Conservation (phyloP, 2,113 vertebrate genomes). For the Aphyosemion australe region DNA sequence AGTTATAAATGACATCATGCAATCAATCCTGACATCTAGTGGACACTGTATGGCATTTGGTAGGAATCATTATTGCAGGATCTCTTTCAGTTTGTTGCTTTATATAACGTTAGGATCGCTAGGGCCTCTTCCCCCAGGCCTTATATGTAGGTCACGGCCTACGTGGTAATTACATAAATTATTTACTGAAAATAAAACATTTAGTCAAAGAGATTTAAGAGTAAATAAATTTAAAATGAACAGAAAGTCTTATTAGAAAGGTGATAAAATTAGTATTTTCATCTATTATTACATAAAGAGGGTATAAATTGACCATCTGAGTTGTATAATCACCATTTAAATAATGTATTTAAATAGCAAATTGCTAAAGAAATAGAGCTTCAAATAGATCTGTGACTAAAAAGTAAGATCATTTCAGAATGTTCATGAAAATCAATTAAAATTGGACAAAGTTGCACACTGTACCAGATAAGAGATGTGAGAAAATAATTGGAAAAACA, state of each 20-base stretch:
- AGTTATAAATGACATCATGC: constrained; percentile 3
- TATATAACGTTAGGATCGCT: constrained; percentile 47
- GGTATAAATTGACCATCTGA: too few species aligned
- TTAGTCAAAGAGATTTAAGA: neutral
- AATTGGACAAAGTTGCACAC: too few species aligned
- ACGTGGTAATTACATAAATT: constrained; percentile 47
- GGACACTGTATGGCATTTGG: constrained; percentile 29
- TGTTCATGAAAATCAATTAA: too few species aligned
- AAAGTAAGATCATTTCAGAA: too few species aligned
- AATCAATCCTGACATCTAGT: constrained; percentile 69
- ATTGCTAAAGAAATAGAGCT: too few species aligned
- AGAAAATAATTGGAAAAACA: too few species aligned
- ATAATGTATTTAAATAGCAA: too few species aligned
- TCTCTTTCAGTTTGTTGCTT: constrained; percentile 10
- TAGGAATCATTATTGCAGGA: neutral
- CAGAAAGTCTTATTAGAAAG: neutral
- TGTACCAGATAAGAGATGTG: too few species aligned
- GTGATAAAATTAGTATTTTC: neutral
- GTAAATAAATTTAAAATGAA: neutral
- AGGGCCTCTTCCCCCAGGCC: constrained; percentile 26
- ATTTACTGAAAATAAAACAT: neutral
- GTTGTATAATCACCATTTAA: too few species aligned
- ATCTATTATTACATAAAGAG: neutral
- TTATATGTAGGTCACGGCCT: constrained; percentile 40
- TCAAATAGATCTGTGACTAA: too few species aligned